Evolutionary conservation across 1,140 invertebrate species (phyloP).

Genomic region (Drosophila orosa): DNA sequence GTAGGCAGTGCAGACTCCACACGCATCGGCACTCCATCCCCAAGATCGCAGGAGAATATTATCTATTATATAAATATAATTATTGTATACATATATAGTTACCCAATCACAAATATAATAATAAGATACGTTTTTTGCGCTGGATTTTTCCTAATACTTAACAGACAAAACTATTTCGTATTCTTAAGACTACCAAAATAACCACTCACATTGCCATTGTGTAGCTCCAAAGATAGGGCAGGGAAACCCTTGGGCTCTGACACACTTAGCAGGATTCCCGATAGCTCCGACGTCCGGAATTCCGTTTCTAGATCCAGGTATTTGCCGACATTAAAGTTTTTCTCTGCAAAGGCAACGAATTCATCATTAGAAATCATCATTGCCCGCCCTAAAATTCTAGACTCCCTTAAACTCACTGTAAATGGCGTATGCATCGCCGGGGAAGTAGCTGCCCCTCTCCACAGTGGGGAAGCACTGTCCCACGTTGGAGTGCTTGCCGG

Average conservation of each 20-base stretch:
- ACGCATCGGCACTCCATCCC: slow-evolving; percentile 86
- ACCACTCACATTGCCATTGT: slow-evolving; percentile 88
- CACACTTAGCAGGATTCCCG: slow-evolving; percentile 91
- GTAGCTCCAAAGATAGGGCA: slow-evolving; percentile 90
- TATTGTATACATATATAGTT: no score
- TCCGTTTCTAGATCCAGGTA: slow-evolving; percentile 91
- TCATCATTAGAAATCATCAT: background rate
- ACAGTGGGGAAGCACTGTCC: slow-evolving; percentile 94
- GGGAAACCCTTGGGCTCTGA: slow-evolving; percentile 87
- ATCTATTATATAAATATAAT: slow-evolving; percentile 84
- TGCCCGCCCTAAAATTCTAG: no score
- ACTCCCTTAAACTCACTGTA: slow-evolving; percentile 88
- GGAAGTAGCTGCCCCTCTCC: slow-evolving; percentile 94
- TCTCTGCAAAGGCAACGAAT: slow-evolving; percentile 85
- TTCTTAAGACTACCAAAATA: no score
- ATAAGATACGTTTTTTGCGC: no score
- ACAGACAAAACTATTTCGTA: no score
- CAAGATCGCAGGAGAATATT: slow-evolving; percentile 89
- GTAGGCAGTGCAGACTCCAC: slow-evolving; percentile 86
- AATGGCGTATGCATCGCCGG: slow-evolving; percentile 91
- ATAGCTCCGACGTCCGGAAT: slow-evolving; percentile 92
- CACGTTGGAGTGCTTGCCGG: slow-evolving; percentile 89
- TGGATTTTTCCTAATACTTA: no score
- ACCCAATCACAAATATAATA: no score
- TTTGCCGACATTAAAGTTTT: slow-evolving; percentile 88